Base-by-base conservation (phyloP, 2,113 vertebrate species). In the Chinchilla lanigera region DNA sequence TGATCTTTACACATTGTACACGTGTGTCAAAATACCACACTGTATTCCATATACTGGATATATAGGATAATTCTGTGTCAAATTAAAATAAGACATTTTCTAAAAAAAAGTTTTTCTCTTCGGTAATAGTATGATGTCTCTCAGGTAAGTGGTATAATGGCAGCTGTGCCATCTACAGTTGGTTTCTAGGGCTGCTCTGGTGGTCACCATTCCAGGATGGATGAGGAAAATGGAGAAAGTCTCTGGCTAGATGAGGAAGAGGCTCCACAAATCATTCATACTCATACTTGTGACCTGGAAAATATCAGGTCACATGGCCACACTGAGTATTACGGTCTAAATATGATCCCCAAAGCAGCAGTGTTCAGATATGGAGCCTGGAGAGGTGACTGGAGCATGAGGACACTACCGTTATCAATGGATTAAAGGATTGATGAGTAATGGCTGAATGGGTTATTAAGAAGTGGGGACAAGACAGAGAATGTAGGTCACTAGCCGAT, bases 51-150 rank as follows among this genome's bases (percentile, higher is more conserved):
- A 24, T 47, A 30, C 24, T 47, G 13, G 14, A 35, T 22, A 35
- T 35, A 14, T 16, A 24, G 10, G 80, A 80, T 65, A 65, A 77
- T 77, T 67, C 33, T 54, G 9, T 56, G 16, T 35, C 22, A 3
- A 77, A 33, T 63, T 44, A 44, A 86, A 41, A 78, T 20, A 67
- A 78, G 54, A 81, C 3, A 35, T 50, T 38, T 71, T 71, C 85
- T 71, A 33, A 81, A 35, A 65, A 13, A 50, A 94, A 63, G 75
- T 71, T 73, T 88, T 58, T 88, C 50, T 95, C 88, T 71, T 82
- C 88, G 47, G 38, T 56, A 69, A 84, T 13, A 33, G 54, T 56
- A 14, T 56, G 54, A 56, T 88, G 63, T 88, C 50, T 94, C 88
- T 71, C 82, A 90, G 38, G 38, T 50, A 80, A 83, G 7, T 28